phyloP scores from a whole-genome alignment of 2,113 vertebrate species.

The Mirza zaza region DNA sequence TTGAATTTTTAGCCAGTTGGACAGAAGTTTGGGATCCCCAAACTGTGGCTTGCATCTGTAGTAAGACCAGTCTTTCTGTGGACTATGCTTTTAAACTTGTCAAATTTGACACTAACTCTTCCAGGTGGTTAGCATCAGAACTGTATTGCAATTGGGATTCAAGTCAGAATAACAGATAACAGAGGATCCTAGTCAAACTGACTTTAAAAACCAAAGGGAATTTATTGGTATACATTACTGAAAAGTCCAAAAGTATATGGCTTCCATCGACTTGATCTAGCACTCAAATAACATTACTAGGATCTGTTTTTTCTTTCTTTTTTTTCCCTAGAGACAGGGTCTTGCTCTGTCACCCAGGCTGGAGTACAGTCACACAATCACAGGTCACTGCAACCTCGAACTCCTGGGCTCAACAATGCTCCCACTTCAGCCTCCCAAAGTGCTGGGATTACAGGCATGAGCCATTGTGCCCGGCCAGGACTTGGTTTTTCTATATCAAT shows the following conservation, averaged over 20 bases:
- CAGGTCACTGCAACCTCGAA: no score
- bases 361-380: no score
- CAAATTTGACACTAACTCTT: neutral
- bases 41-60: neutral
- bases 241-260: neutral
- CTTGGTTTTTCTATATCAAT: neutral
- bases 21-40: neutral
- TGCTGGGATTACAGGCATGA: no score
- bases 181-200: neutral
- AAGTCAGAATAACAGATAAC: neutral
- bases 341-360: no score
- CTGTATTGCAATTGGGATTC: neutral
- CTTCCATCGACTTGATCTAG: neutral
- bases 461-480: neutral
- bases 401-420: no score
- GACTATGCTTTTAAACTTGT: neutral
- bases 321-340: no score
- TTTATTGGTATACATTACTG: neutral
- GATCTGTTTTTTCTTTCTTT: no score
- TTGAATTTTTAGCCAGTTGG: neutral
- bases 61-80: neutral
- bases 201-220: constrained; percentile 23
- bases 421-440: no score
- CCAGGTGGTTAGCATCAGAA: neutral
- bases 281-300: neutral